Evolutionary conservation across 2,113 vertebrate species (phyloP).

Genomic region (Marcusenius ussheri): DNA sequence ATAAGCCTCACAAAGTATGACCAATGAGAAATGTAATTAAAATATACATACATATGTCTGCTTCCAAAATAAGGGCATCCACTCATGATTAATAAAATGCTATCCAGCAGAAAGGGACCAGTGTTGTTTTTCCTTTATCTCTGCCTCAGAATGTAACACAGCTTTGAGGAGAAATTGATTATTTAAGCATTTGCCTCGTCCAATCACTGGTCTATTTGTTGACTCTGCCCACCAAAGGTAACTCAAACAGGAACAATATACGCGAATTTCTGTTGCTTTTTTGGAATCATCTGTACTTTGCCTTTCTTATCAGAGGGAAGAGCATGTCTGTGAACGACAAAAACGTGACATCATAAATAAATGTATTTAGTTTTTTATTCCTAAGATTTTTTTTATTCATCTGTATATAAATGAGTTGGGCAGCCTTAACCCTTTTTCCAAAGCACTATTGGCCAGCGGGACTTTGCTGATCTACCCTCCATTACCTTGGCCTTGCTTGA

Average conservation of each 20-base stretch:
- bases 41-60: conserved; percentile 67
- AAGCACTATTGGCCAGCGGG: too few relatives aligned
- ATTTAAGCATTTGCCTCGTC: conserved; percentile 45
- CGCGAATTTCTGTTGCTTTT: conserved; percentile 20
- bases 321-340: neutral
- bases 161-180: neutral
- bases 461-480: too few relatives aligned
- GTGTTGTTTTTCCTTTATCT: conserved; percentile 5
- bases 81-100: conserved; percentile 64
- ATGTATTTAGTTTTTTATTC: too few relatives aligned
- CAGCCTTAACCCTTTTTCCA: too few relatives aligned
- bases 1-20: neutral
- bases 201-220: conserved; percentile 43
- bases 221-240: conserved; percentile 43
- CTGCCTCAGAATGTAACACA: conserved; percentile 26
- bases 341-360: neutral
- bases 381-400: too few relatives aligned
- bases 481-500: too few relatives aligned
- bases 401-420: too few relatives aligned
- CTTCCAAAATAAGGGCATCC: conserved; percentile 75
- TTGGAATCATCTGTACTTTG: conserved; percentile 40
- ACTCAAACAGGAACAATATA: neutral
- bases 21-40: neutral
- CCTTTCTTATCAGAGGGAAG: conserved; percentile 32
- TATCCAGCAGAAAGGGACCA: conserved; percentile 14